A percentile compares a stretch with the other conserved stretches of the same genome.
Evolutionary conservation across 2,888 invertebrate species (phyloP).

Genomic region (Andrena minutula): DNA sequence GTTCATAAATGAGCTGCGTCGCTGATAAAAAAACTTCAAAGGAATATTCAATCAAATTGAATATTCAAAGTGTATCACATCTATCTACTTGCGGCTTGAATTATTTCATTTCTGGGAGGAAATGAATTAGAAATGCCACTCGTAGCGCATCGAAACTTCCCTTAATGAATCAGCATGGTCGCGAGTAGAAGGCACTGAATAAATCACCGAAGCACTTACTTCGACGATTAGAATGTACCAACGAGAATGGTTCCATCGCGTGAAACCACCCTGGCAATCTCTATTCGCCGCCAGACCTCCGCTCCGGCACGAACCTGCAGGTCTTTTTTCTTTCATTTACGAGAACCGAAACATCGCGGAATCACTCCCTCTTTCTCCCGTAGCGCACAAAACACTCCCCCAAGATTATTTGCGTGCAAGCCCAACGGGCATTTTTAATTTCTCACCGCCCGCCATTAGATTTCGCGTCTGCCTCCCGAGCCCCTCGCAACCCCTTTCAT

Average conservation of each 20-base stretch:
- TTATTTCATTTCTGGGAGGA: neutral
- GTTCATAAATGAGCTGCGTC: conserved; percentile 15
- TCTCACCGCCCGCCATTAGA: conserved; percentile 59
- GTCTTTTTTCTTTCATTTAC: conserved; percentile 23
- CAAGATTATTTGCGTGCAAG: conserved; percentile 46
- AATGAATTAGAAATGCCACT: conserved; percentile 15
- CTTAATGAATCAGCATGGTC: conserved; percentile 36
- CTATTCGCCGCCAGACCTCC: conserved; percentile 4
- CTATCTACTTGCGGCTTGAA: too few relatives aligned
- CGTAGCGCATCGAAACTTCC: conserved; percentile 15
- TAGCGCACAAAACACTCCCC: conserved; percentile 42
- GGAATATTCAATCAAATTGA: neutral
- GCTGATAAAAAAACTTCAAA: neutral
- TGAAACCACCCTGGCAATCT: conserved; percentile 31
- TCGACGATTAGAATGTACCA: conserved; percentile 29
- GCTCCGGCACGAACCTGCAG: neutral
- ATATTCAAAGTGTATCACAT: too few relatives aligned
- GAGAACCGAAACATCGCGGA: conserved; percentile 38
- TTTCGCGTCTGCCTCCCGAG: conserved; percentile 26
- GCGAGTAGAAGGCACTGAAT: conserved; percentile 8
- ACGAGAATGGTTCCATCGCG: conserved; percentile 9
- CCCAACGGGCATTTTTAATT: conserved; percentile 70
- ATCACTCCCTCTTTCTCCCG: conserved; percentile 18
- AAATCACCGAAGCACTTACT: conserved; percentile 31
- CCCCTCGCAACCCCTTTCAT: conserved; percentile 8